Percentiles rank a stretch among this genome's conserved stretches.
phyloP scores from a whole-genome alignment of 2,797 vertebrate genomes.

The Pempheris klunzingeri region DNA sequence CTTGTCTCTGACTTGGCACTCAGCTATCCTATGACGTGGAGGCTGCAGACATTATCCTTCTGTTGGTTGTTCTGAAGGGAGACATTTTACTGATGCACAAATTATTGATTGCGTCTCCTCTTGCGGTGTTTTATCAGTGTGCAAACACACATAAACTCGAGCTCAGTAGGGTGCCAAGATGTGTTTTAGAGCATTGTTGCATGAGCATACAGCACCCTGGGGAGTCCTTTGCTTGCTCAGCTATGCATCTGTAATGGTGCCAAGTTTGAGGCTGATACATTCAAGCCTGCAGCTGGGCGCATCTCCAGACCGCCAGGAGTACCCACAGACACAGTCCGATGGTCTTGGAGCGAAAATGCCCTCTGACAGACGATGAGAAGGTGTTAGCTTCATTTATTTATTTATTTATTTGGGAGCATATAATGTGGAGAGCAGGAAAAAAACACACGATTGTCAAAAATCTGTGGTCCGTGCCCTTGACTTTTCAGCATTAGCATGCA shows the following conservation, averaged over 20 bases:
- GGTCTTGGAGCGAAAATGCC: background rate
- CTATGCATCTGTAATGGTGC: slow-evolving; percentile 16
- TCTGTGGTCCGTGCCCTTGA: slow-evolving; percentile 23
- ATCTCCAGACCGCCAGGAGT: background rate
- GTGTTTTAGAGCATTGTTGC: slow-evolving; percentile 14
- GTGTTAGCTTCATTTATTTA: slow-evolving; percentile 11
- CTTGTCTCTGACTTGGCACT: background rate
- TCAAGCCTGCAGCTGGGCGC: background rate
- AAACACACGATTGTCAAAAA: slow-evolving; percentile 12
- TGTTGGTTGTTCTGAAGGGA: background rate
- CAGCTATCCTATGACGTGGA: background rate
- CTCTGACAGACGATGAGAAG: slow-evolving; percentile 16
- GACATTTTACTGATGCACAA: background rate
- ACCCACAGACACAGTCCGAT: slow-evolving; percentile 9
- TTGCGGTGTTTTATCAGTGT: background rate
- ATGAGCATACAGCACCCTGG: background rate
- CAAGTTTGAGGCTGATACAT: slow-evolving; percentile 4
- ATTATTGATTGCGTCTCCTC: background rate
- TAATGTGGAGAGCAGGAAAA: background rate
- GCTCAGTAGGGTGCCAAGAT: slow-evolving; percentile 18
- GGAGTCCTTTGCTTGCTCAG: slow-evolving; percentile 38
- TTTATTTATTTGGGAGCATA: slow-evolving; percentile 7
- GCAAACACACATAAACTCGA: background rate
- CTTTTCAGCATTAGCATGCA: slow-evolving; percentile 39
- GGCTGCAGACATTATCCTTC: background rate